Base-by-base conservation (phyloP, 2,888 invertebrate genomes). In the Phania funesta region DNA sequence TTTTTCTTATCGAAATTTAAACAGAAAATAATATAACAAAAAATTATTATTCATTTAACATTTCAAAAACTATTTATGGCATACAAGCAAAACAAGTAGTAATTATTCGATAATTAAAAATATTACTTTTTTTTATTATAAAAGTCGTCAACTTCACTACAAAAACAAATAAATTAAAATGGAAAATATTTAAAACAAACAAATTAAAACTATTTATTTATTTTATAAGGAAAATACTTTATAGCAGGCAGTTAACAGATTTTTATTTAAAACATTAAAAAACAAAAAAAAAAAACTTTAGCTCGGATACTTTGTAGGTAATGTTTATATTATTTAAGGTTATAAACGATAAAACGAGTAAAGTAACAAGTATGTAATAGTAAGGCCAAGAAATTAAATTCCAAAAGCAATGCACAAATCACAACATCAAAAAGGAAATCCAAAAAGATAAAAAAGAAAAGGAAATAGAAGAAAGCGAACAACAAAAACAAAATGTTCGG, bases 351-450 rank as follows among this genome's bases (percentile, higher is more conserved):
- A 29, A 18, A 48, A 76, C 44, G 52, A 56, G 35, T 56, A 71
- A 54, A 71, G 54, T 64, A 78, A 78, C 74, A 48, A 60, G 38
- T 54, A 64, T 46, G 54, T 11, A 76, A 76, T 68, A 65, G 71
- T 78, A 70, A 62, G 56, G 70, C 70, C 60, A 76, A 64, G 60
- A 64, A 77, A 77, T 84, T 80, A 84, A 85, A 84, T 85, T 87
- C 83, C 87, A 83, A 86, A 85, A 76, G 84, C 85, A 87, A 85
- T 79, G 77, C 73, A 86, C 77, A 86, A 85, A 87, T 87, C 90
- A 90, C 90, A 90, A 90, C 90, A 90, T 90, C 90, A 90, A 91
- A 90, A 90, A 90, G 91, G 87, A 90, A 91, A 90, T 90, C 90
- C 89, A 88, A 89, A 83, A 87, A 86, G 60, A 74, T 74, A 68